Base-by-base conservation (phyloP, 1,140 invertebrate genomes). In the Cherax quadricarinatus region DNA sequence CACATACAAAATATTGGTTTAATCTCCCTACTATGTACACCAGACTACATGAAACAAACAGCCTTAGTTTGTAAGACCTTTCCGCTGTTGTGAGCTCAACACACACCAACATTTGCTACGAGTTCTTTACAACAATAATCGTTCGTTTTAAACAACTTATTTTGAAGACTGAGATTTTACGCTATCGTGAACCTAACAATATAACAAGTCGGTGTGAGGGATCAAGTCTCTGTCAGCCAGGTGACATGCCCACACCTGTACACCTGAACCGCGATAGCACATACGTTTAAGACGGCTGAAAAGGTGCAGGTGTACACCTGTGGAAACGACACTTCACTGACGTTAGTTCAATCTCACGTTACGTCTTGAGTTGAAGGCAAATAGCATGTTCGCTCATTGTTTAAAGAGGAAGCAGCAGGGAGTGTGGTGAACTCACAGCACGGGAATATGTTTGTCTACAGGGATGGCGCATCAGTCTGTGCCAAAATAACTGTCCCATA, bases 11-110 rank as follows among this genome's bases (percentile, higher is more conserved):
- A 86, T 30, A 86, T 70, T 70, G 48, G 30, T 75, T 66, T 62
- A 86, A 73, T 16, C 9, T 7, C 41, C 62, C n/a, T 73, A 60
- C 24, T 83, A 60, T n/a, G 18, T 60, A 83, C 81, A 83, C 57
- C 51, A 83, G 51, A 83, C 81, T 83, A 83, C 81, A 83, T 9
- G 81, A 83, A n/a, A 83, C 81, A 83, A 57, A 82, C 48, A 51
- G 48, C 48, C 18, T 51, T 41, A 82, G 21, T 21, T 49, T 51
- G 18, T 16, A 12, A 18, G 21, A 57, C 81, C 24, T 12, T 30
- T 24, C 51, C 81, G 14, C 21, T 57, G 9, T 3, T 10, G 70
- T 24, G 70, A 75, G 70, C 5, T 75, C 12, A 30, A 6, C 16
- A 75, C 70, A 30, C 70, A 75, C n/a, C 62, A 57, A 66, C 5